Evolutionary conservation across 2,888 invertebrate species (phyloP), one percentile per base, ranked within the genome.

Genomic region (Agriopis aurantiaria): DNA sequence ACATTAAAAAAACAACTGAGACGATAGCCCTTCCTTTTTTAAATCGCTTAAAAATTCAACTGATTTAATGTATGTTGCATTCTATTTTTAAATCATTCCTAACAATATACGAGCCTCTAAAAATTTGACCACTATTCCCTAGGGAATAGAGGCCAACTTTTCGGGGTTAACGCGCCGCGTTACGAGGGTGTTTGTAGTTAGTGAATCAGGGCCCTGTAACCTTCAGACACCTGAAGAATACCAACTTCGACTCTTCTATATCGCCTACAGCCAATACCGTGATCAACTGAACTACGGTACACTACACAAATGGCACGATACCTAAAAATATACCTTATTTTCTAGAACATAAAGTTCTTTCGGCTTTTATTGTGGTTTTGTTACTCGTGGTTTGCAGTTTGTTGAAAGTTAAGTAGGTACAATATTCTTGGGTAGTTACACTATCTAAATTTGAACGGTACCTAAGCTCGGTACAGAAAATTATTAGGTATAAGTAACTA

Each of bases 251-350:
- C 78, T 78, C 78, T 80, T 75, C 80, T 83, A 85, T 84, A 84
- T 85, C 83, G 87, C 86, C 86, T 85, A 73, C 78, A 77, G 77
- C 77, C 84, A 85, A 88, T 85, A 86, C 85, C 82, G 84, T 89
- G 88, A 90, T 89, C 89, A 88, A 86, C 83, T 70, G 33, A 51
- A 68, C 62, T 62, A 40, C 53, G 66, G 57, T 51, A 57, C 60
- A n/a, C n/a, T n/a, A n/a, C n/a, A n/a, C 62, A 62, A 57, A 57
- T 51, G 11, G 10, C 7, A 23, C 10, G 6, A 5, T 7, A 7
- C 0, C 14, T 40, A 12, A 3, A 41, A 58, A 46, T 41, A n/a
- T n/a, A 8, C 45, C 46, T 51, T 63, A 60, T 33, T 0, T 0
- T 3, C 9, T 17, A 58, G 41, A 4, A 11, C 7, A 40, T 51